Percentiles rank a stretch among this genome's conserved stretches.
These are phyloP conservation scores for Potamarius usumacintae DNA, from an alignment of 2,113 vertebrate genomes.

Conservation along the genomic window DNA sequence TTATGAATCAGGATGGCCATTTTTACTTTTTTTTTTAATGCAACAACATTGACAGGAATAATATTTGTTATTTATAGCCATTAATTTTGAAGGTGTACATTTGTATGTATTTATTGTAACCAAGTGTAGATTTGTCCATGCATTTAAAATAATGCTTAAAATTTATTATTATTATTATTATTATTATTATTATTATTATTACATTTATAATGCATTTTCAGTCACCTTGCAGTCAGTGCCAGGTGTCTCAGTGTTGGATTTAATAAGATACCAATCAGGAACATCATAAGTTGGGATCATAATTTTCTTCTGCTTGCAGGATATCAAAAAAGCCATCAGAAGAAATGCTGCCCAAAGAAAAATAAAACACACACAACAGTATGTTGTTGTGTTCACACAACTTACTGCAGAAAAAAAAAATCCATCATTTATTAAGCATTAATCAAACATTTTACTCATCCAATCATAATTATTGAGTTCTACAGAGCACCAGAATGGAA, in stretches of 20 bases:
- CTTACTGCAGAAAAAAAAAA: too few species aligned
- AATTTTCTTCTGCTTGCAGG: conserved; percentile 36
- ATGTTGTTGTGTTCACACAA: too few species aligned
- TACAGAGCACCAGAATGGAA: too few species aligned
- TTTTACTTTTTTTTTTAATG: neutral
- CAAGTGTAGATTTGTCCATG: neutral
- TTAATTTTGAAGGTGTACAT: neutral
- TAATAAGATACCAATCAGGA: conserved; percentile 44
- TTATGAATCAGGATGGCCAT: neutral
- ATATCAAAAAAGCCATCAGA: conserved; percentile 50
- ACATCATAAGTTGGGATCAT: neutral
- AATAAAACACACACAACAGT: neutral
- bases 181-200: neutral
- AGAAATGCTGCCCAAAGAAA: conserved; percentile 47
- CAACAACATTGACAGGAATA: neutral
- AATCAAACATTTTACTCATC: neutral
- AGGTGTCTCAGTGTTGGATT: conserved; percentile 57
- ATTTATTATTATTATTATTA: neutral
- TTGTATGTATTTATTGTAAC: neutral
- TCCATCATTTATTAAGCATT: neutral
- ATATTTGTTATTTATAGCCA: neutral
- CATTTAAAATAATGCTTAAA: neutral
- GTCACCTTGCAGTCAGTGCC: conserved; percentile 66
- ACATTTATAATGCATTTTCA: conserved; percentile 1
- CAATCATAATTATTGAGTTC: neutral